Base-by-base conservation (phyloP, 2,113 vertebrate genomes). In the Mohoua ochrocephala region DNA sequence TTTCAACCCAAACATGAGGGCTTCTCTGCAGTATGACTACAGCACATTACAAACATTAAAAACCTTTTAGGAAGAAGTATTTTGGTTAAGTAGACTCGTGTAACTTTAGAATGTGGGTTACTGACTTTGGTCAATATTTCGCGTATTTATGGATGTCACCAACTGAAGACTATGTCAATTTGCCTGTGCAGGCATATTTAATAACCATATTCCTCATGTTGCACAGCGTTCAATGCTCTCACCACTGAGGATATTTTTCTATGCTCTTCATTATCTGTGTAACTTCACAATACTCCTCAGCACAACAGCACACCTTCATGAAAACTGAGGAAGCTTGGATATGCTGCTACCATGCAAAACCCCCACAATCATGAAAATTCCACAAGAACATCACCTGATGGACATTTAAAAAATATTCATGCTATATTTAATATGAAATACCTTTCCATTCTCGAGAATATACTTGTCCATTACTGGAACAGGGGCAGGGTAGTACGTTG, bases 381-480 rank as follows among this genome's bases (percentile, higher is more conserved):
- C 56, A 81, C 52, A 88, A 44, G 57, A 92, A 92, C 91, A 93
- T 20, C 64, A 93, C 57, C 74, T 74, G 71, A 80, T 35, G 82
- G 60, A 92, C 89, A 97, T 77, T 87, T 45, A 68, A 28, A 91
- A 81, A 87, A 19, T 37, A 93, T 37, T 96, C 92, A 97, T 89
- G 84, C 92, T 89, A 80, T 76, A 96, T 93, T 95, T 93, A 96
- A 95, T 94, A 91, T 85, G 81, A 98, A 98, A 97, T 98, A 98
- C 98, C 98, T 98, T 98, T 98, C 98, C 98, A 97, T 98, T 98
- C 97, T 98, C 98, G 96, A 98, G 98, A 97, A 98, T 98, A 96
- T 98, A 98, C 97, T 98, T 98, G 97, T 98, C 98, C 98, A 98
- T 98, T 97, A 98, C 98, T 93, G 98, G 98, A 92, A 98, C 97